Base-by-base conservation (phyloP, 2,888 invertebrate species). In the Agrotis ipsilon region DNA sequence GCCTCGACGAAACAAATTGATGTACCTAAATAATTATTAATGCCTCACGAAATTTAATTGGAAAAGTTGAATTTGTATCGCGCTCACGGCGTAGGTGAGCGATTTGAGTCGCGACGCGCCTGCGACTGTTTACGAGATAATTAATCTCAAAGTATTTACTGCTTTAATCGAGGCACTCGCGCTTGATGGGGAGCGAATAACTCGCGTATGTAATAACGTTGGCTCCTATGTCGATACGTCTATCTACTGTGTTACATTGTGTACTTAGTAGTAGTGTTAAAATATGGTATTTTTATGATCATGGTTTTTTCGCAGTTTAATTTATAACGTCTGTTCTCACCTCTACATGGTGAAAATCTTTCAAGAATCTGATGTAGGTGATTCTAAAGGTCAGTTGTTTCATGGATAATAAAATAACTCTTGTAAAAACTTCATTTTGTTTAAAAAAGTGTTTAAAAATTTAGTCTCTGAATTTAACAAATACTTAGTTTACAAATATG, bases 11-110 rank as follows among this genome's bases (percentile, higher is more conserved):
- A 96, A 96, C 96, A 96, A 96, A 96, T 96, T 96, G 96, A 96
- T 96, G 96, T 96, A 96, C 96, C 96, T 95, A 96, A 96, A 96
- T 96, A 96, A 96, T 96, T 96, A 96, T 96, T 96, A 96, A 96
- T 96, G 96, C 96, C 95, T 96, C 96, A 96, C 95, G 96, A 96
- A 96, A 96, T 96, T 96, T 96, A 96, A 96, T 96, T 96, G 96
- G 96, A 96, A 96, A 96, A 96, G 96, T 96, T 96, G 96, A 96
- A 96, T 96, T 96, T 95, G 96, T 96, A 95, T 94, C 96, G 93
- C 93, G 94, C 93, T 94, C 93, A 94, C 95, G 95, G 94, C 94
- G 95, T 95, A 96, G 96, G 96, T 96, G 95, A 94, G 95, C 94
- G 95, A 94, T 94, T 93, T 92, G 92, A 93, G 94, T 90, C 90